Evolutionary conservation across 2,888 invertebrate genomes (phyloP).

Genomic region (Lottia scabra): DNA sequence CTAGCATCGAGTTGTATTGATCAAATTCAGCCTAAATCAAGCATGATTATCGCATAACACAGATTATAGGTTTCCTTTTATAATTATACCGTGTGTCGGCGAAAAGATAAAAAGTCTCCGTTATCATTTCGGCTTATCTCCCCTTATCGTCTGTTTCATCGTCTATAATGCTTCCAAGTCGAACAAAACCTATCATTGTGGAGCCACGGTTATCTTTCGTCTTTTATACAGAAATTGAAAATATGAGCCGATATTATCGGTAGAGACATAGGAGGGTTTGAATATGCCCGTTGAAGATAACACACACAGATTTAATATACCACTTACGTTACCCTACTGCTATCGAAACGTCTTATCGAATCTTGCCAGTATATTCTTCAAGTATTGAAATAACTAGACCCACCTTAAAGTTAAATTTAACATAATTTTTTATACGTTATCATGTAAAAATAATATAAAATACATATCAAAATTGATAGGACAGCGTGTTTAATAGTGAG

Average conservation of each 20-base stretch:
- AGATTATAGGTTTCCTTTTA: background rate
- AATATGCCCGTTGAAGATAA: conserved; percentile 1
- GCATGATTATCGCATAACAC: conserved; percentile 6
- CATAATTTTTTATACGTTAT: background rate
- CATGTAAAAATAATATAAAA: background rate
- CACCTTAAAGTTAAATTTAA: background rate
- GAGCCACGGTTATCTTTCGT: background rate
- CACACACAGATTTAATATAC: background rate
- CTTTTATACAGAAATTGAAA: conserved; percentile 4
- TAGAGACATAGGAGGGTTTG: background rate
- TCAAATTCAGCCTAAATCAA: conserved; percentile 3
- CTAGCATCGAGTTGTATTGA: conserved; percentile 3
- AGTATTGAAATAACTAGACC: background rate
- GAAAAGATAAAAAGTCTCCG: background rate
- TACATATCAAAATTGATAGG: background rate
- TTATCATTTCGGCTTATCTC: background rate
- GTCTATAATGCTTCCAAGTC: conserved; percentile 2
- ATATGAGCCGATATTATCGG: conserved; percentile 3
- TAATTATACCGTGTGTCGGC: background rate
- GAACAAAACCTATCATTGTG: conserved; percentile 6
- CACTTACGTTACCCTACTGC: background rate
- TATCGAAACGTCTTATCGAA: background rate
- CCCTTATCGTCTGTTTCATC: conserved; percentile 1
- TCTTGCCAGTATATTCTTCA: background rate
- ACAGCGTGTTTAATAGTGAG: no score